Evolutionary conservation across 1,140 invertebrate genomes (phyloP), one percentile per base, ranked within the genome.

Genomic region (Ceratina australensis): DNA sequence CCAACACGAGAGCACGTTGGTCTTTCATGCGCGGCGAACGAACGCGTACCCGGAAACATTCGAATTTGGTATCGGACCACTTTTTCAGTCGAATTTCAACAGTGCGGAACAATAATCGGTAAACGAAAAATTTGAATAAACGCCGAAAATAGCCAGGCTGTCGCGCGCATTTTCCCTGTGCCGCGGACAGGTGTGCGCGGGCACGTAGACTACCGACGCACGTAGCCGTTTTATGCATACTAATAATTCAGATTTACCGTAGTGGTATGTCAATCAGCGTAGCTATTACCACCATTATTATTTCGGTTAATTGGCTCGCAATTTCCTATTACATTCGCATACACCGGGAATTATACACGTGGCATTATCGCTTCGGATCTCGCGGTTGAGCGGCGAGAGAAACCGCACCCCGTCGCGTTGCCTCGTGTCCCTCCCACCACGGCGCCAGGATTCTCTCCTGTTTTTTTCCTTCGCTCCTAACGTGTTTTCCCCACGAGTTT

Each of bases 241-340:
- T 52, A 67, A 78, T 75, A 67, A 75, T 74, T 64, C 72, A 79
- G 63, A 74, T 67, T 67, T 73, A 66, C 56, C 56, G 20, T 22
- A 28, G 72, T 64, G 78, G 54, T 60, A 52, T 75, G 78, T 79
- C 78, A 79, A 79, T 67, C 78, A 60, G 57, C 57, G 8, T 2
- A 24, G 57, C 72, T 79, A 79, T 79, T 75, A 79, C 72, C 64
- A 22, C 28, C 57, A 75, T 79, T 75, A 79, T 76, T 79, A 79
- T 79, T 75, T 79, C 78, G 78, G 78, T 68, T 79, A 79, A 79
- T 79, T 79, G 78, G 78, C 66, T 79, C 56, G 64, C 72, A 75
- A 79, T 79, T 79, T 75, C 72, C 68, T 49, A 64, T 79, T 76
- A 79, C 72, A 63, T 56, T 61, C 64, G 56, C 52, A 15, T 50